Evolutionary conservation across 2,888 invertebrate species (phyloP).

Genomic region (Agrotis ipsilon): DNA sequence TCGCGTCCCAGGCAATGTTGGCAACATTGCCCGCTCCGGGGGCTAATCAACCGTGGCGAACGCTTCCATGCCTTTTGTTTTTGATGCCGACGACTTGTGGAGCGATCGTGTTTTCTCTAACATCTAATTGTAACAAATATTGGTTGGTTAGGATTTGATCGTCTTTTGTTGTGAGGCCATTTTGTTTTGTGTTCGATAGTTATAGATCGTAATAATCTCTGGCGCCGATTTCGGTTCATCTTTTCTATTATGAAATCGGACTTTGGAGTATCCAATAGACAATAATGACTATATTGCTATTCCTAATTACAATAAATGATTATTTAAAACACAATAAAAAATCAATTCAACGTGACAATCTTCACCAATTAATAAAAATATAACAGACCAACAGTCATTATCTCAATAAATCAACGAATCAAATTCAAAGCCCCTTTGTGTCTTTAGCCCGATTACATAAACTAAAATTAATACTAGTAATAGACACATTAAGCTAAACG

Average conservation of each 20-base stretch:
- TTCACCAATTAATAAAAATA: slow-evolving; percentile 24
- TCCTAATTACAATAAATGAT: background rate
- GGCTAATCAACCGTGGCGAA: slow-evolving; percentile 74
- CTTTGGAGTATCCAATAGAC: background rate
- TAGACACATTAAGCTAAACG: slow-evolving; percentile 65
- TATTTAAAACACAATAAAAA: background rate
- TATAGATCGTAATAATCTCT: background rate
- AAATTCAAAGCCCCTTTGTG: slow-evolving; percentile 29
- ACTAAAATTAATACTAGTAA: slow-evolving; percentile 69
- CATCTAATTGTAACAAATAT: slow-evolving; percentile 54
- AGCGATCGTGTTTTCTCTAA: slow-evolving; percentile 46
- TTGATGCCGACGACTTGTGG: slow-evolving; percentile 64
- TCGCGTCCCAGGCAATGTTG: slow-evolving; percentile 53
- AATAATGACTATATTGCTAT: background rate
- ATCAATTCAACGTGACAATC: slow-evolving; percentile 27
- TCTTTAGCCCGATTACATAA: slow-evolving; percentile 52
- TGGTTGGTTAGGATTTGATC: slow-evolving; percentile 20
- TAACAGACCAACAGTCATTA: slow-evolving; percentile 37
- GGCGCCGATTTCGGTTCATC: background rate
- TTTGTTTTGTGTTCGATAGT: slow-evolving; percentile 14
- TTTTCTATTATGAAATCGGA: background rate
- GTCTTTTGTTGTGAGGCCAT: slow-evolving; percentile 10
- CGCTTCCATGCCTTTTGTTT: slow-evolving; percentile 74
- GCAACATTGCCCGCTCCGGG: slow-evolving; percentile 72
- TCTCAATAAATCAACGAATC: slow-evolving; percentile 40